These are phyloP conservation scores for Yponomeuta cagnagella DNA, from an alignment of 2,888 invertebrate genomes.

Conservation along the genomic window DNA sequence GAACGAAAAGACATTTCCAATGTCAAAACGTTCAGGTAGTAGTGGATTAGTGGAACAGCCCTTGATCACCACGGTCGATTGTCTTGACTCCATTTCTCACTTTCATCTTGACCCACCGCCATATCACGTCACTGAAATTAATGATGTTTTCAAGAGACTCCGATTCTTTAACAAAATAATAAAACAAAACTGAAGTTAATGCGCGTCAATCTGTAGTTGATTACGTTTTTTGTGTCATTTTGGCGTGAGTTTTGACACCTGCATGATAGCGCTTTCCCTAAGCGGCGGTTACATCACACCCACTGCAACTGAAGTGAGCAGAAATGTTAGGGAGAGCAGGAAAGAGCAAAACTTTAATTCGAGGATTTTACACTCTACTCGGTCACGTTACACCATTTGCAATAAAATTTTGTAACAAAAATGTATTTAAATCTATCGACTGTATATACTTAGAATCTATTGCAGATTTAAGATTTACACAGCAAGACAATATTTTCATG, in stretches of 20 bases:
- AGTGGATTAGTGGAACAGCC: background rate
- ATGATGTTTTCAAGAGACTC: background rate
- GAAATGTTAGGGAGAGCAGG: too few relatives aligned
- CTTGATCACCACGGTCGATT: background rate
- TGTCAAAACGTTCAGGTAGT: too few relatives aligned
- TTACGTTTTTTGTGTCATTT: conserved; percentile 66
- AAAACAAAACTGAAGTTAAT: conserved; percentile 8
- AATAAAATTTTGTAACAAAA: too few relatives aligned
- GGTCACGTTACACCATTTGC: too few relatives aligned
- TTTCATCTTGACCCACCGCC: background rate
- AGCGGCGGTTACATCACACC: background rate
- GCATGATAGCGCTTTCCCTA: conserved; percentile 48
- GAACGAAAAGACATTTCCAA: too few relatives aligned
- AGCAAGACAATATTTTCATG: too few relatives aligned
- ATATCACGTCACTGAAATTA: background rate
- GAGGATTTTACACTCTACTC: too few relatives aligned
- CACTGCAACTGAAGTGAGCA: background rate
- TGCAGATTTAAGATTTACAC: too few relatives aligned
- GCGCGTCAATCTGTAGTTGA: conserved; percentile 43
- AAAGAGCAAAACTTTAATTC: too few relatives aligned
- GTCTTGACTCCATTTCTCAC: background rate
- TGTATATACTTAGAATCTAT: too few relatives aligned
- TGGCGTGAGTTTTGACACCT: conserved; percentile 69
- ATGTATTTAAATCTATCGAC: too few relatives aligned
- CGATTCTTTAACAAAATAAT: background rate